These are phyloP conservation scores for Machimus atricapillus DNA, from an alignment of 2,888 invertebrate genomes.

Conservation along the genomic window DNA sequence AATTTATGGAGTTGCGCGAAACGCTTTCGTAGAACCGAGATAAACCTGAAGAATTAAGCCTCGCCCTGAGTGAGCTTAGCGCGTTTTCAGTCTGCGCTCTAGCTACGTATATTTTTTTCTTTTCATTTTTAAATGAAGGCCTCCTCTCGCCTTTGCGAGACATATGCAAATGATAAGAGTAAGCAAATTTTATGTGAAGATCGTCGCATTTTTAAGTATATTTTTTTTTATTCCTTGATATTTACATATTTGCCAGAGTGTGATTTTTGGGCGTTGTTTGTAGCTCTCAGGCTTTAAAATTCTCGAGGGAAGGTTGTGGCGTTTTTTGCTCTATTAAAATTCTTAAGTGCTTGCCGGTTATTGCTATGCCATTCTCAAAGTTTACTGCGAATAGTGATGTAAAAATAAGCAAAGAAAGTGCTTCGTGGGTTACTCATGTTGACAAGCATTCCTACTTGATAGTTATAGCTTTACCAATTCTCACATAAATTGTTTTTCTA, in stretches of 20 bases:
- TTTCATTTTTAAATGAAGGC: neutral
- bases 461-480: neutral
- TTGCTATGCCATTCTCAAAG: neutral
- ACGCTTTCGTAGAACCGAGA: neutral
- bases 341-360: neutral
- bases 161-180: neutral
- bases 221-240: neutral
- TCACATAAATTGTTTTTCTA: neutral
- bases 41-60: neutral
- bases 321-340: neutral
- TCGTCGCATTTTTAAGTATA: neutral
- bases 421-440: neutral
- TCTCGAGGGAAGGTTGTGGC: neutral
- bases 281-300: neutral
- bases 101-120: neutral
- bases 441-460: neutral
- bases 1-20: conserved; percentile 11
- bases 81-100: neutral
- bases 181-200: neutral
- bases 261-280: conserved; percentile 2
- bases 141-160: neutral
- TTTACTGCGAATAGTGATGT: neutral
- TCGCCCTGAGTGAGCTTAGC: neutral
- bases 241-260: neutral
- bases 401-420: neutral